Base-by-base conservation (phyloP, 2,797 vertebrate species). In the Heliangelus exortis region DNA sequence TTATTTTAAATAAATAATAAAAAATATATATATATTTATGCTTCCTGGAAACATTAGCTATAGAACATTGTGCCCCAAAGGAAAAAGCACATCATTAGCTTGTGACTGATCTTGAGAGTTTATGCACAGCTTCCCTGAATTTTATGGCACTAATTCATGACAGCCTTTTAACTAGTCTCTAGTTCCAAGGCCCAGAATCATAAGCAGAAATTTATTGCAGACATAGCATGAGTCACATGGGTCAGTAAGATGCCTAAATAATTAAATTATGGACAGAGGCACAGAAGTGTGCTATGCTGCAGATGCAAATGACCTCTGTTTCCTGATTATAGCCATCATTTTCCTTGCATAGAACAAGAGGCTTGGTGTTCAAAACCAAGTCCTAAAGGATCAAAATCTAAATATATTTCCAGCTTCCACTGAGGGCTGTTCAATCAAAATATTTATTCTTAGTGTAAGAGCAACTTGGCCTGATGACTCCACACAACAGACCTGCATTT, bases 41-140 rank as follows among this genome's bases (percentile, higher is more conserved):
- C 62, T 95, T 93, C 90, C 82, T 92, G 89, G 84, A 95, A 96
- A 91, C n/a, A 2, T 79, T 61, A 17, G 26, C 89, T 58, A 18
- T 85, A 92, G 84, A 93, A 87, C 90, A 85, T 81, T 55, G 89
- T 87, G 87, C 84, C 89, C 69, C 39, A 66, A 87, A 91, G 92
- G 82, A 34, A 68, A 78, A 65, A 92, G 50, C 72, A 89, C 72
- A 41, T 61, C 28, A 5, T 89, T 87, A 63, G 72, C 84, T 76
- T 54, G 25, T 79, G 84, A 61, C 75, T 68, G 91, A 72, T 77
- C 58, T 63, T 94, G 80, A 87, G 78, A 80, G 84, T 2, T 26
- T 31, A 39, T 33, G 57, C 47, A 81, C 74, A 58, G 43, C 78
- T 93, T 63, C 78, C 57, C 76, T 89, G 84, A 84, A 65, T 87